Conservation (phyloP, 2,113 vertebrate species). For the Pterocles burchelli region DNA sequence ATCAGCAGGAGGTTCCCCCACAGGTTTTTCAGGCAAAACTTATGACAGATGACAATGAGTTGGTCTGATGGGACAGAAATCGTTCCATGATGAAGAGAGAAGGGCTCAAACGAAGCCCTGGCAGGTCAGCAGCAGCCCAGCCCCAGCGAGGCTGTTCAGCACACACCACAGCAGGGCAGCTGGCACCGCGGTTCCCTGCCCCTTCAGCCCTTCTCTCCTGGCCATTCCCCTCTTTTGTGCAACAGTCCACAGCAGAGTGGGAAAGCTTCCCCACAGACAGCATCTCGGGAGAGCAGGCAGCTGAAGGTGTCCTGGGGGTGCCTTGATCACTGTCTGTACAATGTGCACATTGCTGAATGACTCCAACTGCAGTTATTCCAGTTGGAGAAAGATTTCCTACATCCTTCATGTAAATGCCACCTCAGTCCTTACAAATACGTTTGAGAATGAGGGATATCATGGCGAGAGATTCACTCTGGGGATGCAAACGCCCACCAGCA, state of each 20-base stretch:
- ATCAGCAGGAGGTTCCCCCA: neutral
- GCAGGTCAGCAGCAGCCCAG: neutral
- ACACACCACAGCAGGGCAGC: neutral
- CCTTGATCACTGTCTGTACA: neutral
- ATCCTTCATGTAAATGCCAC: neutral
- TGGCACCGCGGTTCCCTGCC: no score
- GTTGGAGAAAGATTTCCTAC: neutral
- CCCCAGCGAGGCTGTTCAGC: rapidly evolving
- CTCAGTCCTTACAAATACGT: rapidly evolving
- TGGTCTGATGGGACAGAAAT: no score
- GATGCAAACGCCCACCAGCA: rapidly evolving
- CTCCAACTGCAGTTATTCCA: rapidly evolving
- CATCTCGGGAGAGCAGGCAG: neutral
- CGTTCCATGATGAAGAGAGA: no score
- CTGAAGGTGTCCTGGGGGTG: no score
- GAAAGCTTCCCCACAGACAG: neutral
- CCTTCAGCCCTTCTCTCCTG: neutral
- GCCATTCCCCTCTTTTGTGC: neutral
- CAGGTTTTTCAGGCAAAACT: neutral
- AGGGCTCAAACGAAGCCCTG: neutral
- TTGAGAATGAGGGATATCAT: rapidly evolving
- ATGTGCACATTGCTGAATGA: rapidly evolving
- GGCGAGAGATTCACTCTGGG: neutral
- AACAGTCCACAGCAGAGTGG: rapidly evolving
- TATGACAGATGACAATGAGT: neutral